phyloP scores from a whole-genome alignment of 1,140 invertebrate species.

The Apocrypta bakeri region DNA sequence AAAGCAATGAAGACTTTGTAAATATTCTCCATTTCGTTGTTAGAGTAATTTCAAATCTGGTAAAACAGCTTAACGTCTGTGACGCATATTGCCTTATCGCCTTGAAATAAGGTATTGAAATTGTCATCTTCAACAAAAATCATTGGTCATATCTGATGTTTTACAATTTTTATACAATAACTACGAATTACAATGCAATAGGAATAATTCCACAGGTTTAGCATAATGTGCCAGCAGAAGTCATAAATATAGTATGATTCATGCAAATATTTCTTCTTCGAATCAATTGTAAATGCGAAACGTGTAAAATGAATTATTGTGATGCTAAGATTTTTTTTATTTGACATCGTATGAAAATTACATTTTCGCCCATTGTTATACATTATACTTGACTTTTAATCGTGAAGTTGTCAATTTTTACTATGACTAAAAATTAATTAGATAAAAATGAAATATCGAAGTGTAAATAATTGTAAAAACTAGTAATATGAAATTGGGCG shows the following conservation, averaged over 20 bases:
- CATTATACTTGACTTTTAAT: not conserved
- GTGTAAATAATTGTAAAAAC: constrained; percentile 3
- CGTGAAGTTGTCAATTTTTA: not conserved
- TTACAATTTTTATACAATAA: not conserved
- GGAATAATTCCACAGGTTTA: not conserved
- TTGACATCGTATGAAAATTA: not conserved
- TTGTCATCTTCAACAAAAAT: not conserved
- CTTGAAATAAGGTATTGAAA: too few species aligned
- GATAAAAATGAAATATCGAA: not conserved
- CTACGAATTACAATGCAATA: not conserved
- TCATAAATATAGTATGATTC: too few species aligned
- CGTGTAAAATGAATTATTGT: too few species aligned
- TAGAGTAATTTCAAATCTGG: not conserved
- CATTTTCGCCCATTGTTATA: not conserved
- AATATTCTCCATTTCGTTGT: not conserved
- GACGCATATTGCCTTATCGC: too few species aligned
- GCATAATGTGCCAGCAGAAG: too few species aligned
- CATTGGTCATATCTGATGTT: too few species aligned
- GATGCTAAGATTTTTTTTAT: too few species aligned
- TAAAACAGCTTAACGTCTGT: not conserved
- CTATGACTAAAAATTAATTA: not conserved
- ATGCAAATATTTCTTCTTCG: too few species aligned
- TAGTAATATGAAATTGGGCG: not conserved
- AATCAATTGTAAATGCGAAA: too few species aligned
- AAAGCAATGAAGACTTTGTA: not conserved